These are phyloP conservation scores for Tortricodes alternella DNA, from an alignment of 2,888 invertebrate genomes.

Conservation along the genomic window DNA sequence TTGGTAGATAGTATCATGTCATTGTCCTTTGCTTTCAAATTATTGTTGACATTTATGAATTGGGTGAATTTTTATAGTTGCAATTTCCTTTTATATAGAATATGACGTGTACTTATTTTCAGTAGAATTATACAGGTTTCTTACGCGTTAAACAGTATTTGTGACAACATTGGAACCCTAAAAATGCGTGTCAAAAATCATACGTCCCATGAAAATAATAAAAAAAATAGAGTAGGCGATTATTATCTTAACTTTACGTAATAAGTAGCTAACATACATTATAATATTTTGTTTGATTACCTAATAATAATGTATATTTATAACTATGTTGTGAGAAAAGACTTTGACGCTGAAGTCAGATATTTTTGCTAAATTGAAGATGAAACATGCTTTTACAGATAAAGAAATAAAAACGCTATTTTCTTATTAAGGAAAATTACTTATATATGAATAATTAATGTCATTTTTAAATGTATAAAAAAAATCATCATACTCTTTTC, in stretches of 20 bases:
- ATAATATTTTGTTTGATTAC: constrained; percentile 32
- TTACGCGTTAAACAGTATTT: constrained; percentile 3
- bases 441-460: not conserved
- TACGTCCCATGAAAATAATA: constrained; percentile 28
- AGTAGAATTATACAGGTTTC: not conserved
- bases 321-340: constrained; percentile 16
- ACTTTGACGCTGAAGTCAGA: not conserved
- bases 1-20: no score
- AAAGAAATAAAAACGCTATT: not conserved
- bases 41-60: no score
- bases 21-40: no score
- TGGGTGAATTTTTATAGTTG: no score
- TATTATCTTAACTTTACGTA: constrained; percentile 27
- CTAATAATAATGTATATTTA: constrained; percentile 30
- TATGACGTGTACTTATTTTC: not conserved
- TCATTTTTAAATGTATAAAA: not conserved
- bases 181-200: constrained; percentile 8
- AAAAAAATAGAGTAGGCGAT: constrained; percentile 28
- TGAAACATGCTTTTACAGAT: no score
- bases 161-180: constrained; percentile 20
- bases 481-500: not conserved
- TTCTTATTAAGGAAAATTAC: not conserved
- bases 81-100: no score
- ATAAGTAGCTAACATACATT: constrained; percentile 32
- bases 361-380: no score